phyloP scores from a whole-genome alignment of 2,888 invertebrate species.

The Alviniconcha strummeri region DNA sequence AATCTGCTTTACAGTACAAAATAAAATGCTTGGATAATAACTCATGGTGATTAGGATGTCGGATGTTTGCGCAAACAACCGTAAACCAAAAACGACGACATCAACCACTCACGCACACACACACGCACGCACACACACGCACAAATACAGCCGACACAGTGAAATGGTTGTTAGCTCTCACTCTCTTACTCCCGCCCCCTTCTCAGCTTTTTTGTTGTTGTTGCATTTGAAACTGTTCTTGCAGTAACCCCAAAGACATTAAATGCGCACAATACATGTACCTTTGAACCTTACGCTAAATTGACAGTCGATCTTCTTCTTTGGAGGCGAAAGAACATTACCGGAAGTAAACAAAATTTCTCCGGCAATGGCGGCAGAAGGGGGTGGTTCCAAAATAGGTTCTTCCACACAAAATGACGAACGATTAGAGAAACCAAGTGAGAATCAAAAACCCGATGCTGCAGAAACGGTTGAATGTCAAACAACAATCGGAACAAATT shows the following conservation, averaged over 20 bases:
- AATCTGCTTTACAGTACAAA: no score
- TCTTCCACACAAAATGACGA: neutral
- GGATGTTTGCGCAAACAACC: neutral
- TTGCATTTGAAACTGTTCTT: no score
- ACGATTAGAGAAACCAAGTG: neutral
- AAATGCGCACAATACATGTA: no score
- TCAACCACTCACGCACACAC: neutral
- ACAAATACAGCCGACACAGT: neutral
- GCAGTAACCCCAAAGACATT: no score
- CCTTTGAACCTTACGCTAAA: no score
- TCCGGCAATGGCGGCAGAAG: conserved; percentile 36
- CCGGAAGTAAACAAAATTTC: conserved; percentile 43
- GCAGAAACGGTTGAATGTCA: neutral
- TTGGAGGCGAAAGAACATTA: neutral
- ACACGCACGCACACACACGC: neutral
- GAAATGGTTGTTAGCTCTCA: no score
- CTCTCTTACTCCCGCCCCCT: no score
- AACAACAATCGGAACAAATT: neutral
- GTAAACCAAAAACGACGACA: neutral
- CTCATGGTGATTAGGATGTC: no score
- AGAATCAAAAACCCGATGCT: neutral
- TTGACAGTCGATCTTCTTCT: no score
- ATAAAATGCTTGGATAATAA: no score
- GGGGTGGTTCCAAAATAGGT: conserved; percentile 38
- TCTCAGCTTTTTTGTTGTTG: no score